Percentiles rank a stretch among this genome's conserved stretches.
phyloP scores from a whole-genome alignment of 2,113 vertebrate genomes.

The Australoheros scitulus region DNA sequence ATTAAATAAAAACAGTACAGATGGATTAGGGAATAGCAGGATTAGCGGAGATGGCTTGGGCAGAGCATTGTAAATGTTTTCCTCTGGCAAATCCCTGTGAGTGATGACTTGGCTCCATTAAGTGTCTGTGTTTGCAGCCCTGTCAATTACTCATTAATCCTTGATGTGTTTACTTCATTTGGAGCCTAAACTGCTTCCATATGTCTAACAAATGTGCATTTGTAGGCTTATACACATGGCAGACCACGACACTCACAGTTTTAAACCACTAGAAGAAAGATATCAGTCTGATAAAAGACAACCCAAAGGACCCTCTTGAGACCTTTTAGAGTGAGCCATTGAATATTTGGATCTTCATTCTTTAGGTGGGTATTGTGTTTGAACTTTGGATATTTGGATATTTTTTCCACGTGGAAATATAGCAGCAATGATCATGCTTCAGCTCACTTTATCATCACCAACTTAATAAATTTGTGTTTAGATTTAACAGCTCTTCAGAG shows the following conservation, averaged over 20 bases:
- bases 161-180: conserved; percentile 61
- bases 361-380: neutral
- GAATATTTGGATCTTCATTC: neutral
- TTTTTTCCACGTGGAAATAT: too few species aligned
- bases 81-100: conserved; percentile 63
- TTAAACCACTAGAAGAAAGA: neutral
- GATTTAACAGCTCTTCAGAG: neutral
- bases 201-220: conserved; percentile 1
- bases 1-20: neutral
- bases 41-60: conserved; percentile 43
- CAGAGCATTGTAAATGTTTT: conserved; percentile 52
- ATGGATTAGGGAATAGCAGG: conserved; percentile 37
- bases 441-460: neutral
- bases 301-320: neutral
- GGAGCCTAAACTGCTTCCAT: conserved; percentile 21
- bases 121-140: conserved; percentile 48
- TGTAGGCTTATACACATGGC: neutral
- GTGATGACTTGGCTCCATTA: conserved; percentile 69
- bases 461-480: neutral
- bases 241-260: neutral
- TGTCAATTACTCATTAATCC: conserved; percentile 71
- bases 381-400: neutral
- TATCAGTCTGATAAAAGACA: neutral
- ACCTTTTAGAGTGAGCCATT: neutral
- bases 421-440: neutral